These are phyloP conservation scores for Lasioglossum morio DNA, from an alignment of 2,888 invertebrate species.

Conservation along the genomic window DNA sequence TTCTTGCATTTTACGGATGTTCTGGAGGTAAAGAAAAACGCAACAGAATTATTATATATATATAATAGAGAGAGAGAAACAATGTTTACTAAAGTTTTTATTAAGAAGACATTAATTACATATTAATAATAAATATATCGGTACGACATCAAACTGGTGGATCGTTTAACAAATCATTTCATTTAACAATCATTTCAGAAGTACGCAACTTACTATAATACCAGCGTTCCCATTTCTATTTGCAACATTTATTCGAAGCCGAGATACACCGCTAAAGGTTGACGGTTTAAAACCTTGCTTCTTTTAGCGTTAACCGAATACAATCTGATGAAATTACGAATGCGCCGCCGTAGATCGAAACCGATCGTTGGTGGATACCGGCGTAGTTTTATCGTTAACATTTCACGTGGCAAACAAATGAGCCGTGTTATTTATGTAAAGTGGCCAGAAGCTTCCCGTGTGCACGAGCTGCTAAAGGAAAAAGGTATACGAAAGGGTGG, in stretches of 20 bases:
- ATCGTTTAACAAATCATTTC: no score
- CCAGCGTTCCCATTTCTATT: background rate
- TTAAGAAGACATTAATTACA: no score
- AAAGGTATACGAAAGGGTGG: conserved; percentile 32
- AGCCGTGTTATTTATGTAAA: conserved; percentile 70
- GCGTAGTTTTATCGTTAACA: conserved; percentile 51
- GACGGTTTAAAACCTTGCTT: background rate
- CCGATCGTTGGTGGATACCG: background rate
- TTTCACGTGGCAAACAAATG: conserved; percentile 64
- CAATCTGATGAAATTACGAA: background rate
- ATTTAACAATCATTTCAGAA: no score
- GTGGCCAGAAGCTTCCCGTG: conserved; percentile 58
- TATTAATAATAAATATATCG: no score
- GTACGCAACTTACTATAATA: background rate
- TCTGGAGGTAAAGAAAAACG: no score
- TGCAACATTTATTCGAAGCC: background rate
- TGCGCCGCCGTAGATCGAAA: conserved; percentile 8
- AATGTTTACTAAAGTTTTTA: no score
- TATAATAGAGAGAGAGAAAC: no score
- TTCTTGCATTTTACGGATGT: no score
- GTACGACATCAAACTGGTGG: no score
- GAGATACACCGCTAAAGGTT: background rate
- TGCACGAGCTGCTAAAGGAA: conserved; percentile 23
- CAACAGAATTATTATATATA: no score
- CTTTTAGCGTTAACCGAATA: background rate